A percentile compares a stretch with the other conserved stretches of the same genome.
phyloP scores from a whole-genome alignment of 2,113 vertebrate genomes.

The Sialia sialis region DNA sequence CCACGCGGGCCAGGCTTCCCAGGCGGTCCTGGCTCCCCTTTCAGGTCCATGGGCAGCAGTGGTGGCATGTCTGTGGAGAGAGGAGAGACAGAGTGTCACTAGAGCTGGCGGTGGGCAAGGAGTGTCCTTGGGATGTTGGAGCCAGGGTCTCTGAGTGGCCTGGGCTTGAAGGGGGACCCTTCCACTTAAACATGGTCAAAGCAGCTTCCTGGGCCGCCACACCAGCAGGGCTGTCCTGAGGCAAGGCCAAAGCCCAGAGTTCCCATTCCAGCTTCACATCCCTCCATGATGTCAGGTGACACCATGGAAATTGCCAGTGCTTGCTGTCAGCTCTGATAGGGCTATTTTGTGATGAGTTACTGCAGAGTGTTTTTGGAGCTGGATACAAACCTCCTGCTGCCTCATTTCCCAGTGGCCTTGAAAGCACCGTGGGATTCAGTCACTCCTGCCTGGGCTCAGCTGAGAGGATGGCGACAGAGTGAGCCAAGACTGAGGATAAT shows the following conservation, averaged over 20 bases:
- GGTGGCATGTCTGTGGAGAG: slow-evolving; percentile 86
- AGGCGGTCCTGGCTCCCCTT: slow-evolving; percentile 92
- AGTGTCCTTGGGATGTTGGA: accelerated
- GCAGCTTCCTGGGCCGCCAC: background rate
- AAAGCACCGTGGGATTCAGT: slow-evolving; percentile 37
- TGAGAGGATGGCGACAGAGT: background rate
- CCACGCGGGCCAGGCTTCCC: slow-evolving; percentile 93
- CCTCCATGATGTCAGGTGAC: background rate
- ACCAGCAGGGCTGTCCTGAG: background rate
- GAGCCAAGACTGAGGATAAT: background rate
- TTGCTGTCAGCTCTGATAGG: background rate
- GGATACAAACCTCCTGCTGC: background rate
- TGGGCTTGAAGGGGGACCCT: background rate
- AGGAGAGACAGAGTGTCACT: slow-evolving; percentile 6
- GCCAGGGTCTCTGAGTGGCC: accelerated
- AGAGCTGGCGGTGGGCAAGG: accelerated
- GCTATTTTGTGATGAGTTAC: background rate
- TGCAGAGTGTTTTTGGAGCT: background rate
- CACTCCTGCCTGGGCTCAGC: background rate
- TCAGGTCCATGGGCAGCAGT: slow-evolving; percentile 84
- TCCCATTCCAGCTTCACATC: background rate
- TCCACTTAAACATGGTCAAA: background rate
- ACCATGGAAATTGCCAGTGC: background rate
- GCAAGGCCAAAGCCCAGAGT: background rate
- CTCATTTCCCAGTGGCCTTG: background rate